Base-by-base conservation (phyloP, 2,797 vertebrate genomes). In the Rachycentron canadum region DNA sequence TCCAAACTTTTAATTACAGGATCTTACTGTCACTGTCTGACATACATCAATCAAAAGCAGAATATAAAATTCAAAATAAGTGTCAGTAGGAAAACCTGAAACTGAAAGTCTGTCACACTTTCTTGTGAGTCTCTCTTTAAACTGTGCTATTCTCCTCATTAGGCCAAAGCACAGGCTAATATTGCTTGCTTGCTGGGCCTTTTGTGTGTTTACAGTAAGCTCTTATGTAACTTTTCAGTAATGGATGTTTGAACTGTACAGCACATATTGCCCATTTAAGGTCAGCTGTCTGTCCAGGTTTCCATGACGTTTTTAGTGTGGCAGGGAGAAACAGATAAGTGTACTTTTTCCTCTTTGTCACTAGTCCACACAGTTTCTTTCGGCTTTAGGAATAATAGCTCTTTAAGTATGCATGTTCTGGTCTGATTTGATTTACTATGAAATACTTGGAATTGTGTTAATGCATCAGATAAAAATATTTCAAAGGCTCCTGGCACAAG, bases 201-300 rank as follows among this genome's bases (percentile, higher is more conserved):
- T 28, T 55, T 71, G 78, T 69, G 65, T 88, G 86, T 89, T 87
- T 87, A 87, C 69, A 86, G 62, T 77, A 59, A 74, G 57, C 64
- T 23, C n/a, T 88, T 86, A 81, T 76, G 59, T 87, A 88, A 89
- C 77, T 57, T 63, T 79, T 59, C 30, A 59, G 52, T 36, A 23
- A 61, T 76, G 52, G 70, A 49, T 78, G 60, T 76, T 83, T 81
- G 76, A 52, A 59, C 52, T 59, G 50, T 21, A 72, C 66, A 80
- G 79, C 73, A 79, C 73, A 82, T 43, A 73, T 65, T 90, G 73
- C 71, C 87, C 87, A 85, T 91, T 80, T 92, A 92, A 83, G 91
- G 89, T 82, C 76, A 84, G 60, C 40, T 78, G 68, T 85, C 68
- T 76, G 61, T 72, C 40, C 68, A 52, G 77, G 71, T 86, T 89